Percentiles rank a stretch among this genome's conserved stretches.
These are phyloP conservation scores for Drosophila rellima DNA, from an alignment of 2,888 invertebrate species.

Conservation along the genomic window DNA sequence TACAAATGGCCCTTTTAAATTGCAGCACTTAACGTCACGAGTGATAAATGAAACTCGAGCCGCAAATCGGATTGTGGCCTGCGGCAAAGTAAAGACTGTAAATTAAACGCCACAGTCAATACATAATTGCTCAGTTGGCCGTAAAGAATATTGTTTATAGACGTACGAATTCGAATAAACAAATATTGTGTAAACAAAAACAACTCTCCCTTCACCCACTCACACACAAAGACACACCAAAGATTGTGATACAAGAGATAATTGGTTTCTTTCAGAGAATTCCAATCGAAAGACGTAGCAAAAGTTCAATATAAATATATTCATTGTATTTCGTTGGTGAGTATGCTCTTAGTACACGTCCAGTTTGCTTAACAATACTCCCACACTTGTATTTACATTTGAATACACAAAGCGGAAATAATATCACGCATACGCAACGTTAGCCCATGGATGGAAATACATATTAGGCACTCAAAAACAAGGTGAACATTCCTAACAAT, in stretches of 20 bases:
- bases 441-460: neutral
- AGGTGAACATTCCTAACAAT: constrained; percentile 3
- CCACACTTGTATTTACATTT: constrained; percentile 9
- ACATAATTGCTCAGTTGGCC: constrained; percentile 47
- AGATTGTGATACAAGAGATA: constrained; percentile 1
- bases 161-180: constrained; percentile 35
- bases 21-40: neutral
- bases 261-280: constrained; percentile 25
- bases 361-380: constrained; percentile 14
- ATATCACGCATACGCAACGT: constrained; percentile 48
- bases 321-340: constrained; percentile 19
- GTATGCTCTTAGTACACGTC: constrained; percentile 6
- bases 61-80: neutral
- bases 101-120: constrained; percentile 55
- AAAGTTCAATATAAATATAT: constrained; percentile 11
- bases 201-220: neutral
- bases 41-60: constrained; percentile 28
- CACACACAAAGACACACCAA: neutral
- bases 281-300: constrained; percentile 28
- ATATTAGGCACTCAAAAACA: neutral
- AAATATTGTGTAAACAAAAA: constrained; percentile 37
- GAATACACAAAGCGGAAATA: constrained; percentile 19
- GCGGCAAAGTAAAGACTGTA: constrained; percentile 27
- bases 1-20: neutral
- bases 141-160: constrained; percentile 56